Conservation (phyloP, 1,140 invertebrate genomes). For the Ptiloglossa arizonensis region DNA sequence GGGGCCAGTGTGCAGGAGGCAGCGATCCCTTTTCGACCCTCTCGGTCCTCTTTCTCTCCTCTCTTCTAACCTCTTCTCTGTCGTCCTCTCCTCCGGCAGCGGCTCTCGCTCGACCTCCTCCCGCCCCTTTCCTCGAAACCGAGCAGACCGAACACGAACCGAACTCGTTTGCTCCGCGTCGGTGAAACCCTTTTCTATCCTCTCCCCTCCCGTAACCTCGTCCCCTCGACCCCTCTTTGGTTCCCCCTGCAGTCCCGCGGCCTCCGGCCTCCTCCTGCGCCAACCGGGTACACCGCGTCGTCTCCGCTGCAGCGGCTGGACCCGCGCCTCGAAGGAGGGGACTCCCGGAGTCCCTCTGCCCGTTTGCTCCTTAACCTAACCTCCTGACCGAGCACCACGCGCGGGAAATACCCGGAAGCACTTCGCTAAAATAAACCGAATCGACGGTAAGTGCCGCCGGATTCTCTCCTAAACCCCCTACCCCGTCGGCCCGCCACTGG, state of each 20-base stretch:
- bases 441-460: conserved; percentile 55
- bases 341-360: conserved; percentile 24
- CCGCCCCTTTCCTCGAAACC: conserved; percentile 52
- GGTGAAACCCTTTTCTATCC: conserved; percentile 59
- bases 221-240: too few relatives aligned
- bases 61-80: conserved; percentile 60
- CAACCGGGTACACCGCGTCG: neutral
- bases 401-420: conserved; percentile 78
- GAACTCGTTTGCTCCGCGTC: conserved; percentile 64
- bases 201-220: too few relatives aligned
- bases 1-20: conserved; percentile 80
- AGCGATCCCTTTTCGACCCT: conserved; percentile 68
- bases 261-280: too few relatives aligned
- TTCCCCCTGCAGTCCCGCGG: too few relatives aligned
- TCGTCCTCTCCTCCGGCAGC: conserved; percentile 54
- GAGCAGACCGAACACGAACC: conserved; percentile 60
- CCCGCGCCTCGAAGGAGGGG: conserved; percentile 14
- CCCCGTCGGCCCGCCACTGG: conserved; percentile 22
- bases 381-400: conserved; percentile 68
- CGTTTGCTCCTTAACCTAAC: conserved; percentile 61
- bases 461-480: conserved; percentile 48
- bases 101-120: conserved; percentile 46
- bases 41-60: conserved; percentile 64
- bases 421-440: conserved; percentile 77
- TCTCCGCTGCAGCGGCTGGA: conserved; percentile 2